These are phyloP conservation scores for Bradypodion pumilum DNA, from an alignment of 2,797 vertebrate genomes.

Conservation along the genomic window DNA sequence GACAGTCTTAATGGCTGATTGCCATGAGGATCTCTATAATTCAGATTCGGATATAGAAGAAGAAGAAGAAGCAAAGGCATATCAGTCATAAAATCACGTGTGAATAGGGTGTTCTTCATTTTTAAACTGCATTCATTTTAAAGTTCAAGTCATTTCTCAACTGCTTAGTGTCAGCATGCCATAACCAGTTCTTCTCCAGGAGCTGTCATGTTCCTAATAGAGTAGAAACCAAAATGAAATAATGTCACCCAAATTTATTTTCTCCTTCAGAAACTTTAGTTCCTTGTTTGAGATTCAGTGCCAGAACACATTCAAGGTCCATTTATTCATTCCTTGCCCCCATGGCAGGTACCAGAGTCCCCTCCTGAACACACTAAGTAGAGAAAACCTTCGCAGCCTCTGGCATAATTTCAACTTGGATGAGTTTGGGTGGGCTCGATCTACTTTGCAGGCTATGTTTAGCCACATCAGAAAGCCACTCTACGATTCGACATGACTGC, in stretches of 20 bases:
- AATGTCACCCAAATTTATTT: conserved; percentile 41
- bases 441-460: conserved; percentile 37
- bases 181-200: conserved; percentile 61
- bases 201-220: conserved; percentile 60
- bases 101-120: conserved; percentile 55
- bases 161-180: conserved; percentile 65
- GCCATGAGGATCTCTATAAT: no score
- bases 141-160: conserved; percentile 62
- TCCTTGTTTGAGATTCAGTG: conserved; percentile 35
- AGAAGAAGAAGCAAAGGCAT: conserved; percentile 46
- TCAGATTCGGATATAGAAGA: no score
- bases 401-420: conserved; percentile 28
- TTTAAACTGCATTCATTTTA: conserved; percentile 55
- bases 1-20: no score
- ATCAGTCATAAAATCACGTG: conserved; percentile 64
- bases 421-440: conserved; percentile 50
- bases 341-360: not conserved
- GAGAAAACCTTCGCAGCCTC: conserved; percentile 36
- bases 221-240: conserved; percentile 53
- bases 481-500: fast-evolving
- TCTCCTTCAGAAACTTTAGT: conserved; percentile 36
- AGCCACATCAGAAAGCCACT: conserved; percentile 37
- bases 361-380: conserved; percentile 14
- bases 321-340: conserved; percentile 21
- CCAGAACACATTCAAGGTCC: conserved; percentile 29